Evolutionary conservation across 2,113 vertebrate genomes (phyloP), one percentile per base, ranked within the genome.

Genomic region (Melospiza georgiana): DNA sequence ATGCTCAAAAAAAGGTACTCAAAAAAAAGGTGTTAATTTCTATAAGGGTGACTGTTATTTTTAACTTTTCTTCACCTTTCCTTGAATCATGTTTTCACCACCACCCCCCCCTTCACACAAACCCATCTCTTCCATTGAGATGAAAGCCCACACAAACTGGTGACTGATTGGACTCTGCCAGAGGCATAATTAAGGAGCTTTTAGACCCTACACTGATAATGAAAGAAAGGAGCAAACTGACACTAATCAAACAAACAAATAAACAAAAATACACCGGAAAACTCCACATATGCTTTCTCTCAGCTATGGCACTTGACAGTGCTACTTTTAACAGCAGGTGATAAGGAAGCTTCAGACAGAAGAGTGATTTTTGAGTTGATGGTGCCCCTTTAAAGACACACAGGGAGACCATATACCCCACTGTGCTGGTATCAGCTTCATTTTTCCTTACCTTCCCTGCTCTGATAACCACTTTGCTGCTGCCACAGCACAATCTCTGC

Each of bases 281-380:
- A 69, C 22, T 80, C 37, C 35, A 30, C 0, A 0, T 28, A 71
- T 67, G 28, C 41, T 74, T 69, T 88, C 31, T 83, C 37, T 83
- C 85, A 88, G 46, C 35, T 67, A 41, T 62, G 23, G 31, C 37
- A 58, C 84, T 93, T 90, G 67, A 83, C 79, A 83, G 51, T 73
- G 51, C 13, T 88, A 39, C 82, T 83, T 90, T 67, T 90, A 94
- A 74, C 79, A 94, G 90, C 79, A 73, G 79, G 83, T 54, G 72
- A 74, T 80, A 81, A 92, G 85, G 88, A 93, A 95, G 30, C 30
- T 88, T 90, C 86, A 97, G 63, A 84, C 30, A 80, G 79, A 86
- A 80, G n/a, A 90, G 43, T 77, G 54, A 90, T 84, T 96, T 90
- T 96, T 92, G 67, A 93, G 67, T 78, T 86, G 68, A 76, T 83